Base-by-base conservation (phyloP, 1,140 invertebrate genomes). In the Vollenhovia emeryi region DNA sequence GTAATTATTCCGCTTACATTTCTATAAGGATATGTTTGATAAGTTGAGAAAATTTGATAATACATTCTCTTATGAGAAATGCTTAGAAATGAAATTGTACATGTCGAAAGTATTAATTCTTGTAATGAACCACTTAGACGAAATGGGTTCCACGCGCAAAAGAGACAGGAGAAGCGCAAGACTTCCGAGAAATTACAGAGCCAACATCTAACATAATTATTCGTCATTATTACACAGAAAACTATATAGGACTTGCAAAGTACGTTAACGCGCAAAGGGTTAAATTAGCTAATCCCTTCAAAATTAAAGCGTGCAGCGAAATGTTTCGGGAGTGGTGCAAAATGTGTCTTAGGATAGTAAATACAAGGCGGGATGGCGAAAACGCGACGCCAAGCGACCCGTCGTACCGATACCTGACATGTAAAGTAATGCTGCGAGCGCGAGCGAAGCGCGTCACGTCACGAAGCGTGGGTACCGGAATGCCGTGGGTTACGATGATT, bases 401-500 rank as follows among this genome's bases (percentile, higher is more conserved):
- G 74, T n/a, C 73, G 11, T 71, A 33, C 36, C 55, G 55, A 76
- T 84, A 55, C n/a, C 13, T 48, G 18, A 57, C 50, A 40, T 71
- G 55, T 55, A 68, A 83, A 83, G 60, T 40, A 48, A 68, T 40
- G 75, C 68, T 55, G 86, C 36, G 55, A 66, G 64, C 76, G 60
- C 62, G 60, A 52, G 36, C 82, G 18, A 48, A 24, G 43, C 79
- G 52, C 50, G 52, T 43, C 27, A 18, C 76, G 59, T 74, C 52
- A 76, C 69, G 64, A 83, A 79, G 71, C 89, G 89, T 90, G 89
- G 88, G 88, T 89, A 90, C 85, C 88, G 89, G 88, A 90, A 84
- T 69, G 86, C 78, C 85, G 74, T 74, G 62, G 71, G 75, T 36
- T 62, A 62, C 75, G 83, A 75, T 84, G 86, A 87, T 85, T 85